Conservation (phyloP, 2,113 vertebrate genomes). For the Anarhynchus alexandrinus region DNA sequence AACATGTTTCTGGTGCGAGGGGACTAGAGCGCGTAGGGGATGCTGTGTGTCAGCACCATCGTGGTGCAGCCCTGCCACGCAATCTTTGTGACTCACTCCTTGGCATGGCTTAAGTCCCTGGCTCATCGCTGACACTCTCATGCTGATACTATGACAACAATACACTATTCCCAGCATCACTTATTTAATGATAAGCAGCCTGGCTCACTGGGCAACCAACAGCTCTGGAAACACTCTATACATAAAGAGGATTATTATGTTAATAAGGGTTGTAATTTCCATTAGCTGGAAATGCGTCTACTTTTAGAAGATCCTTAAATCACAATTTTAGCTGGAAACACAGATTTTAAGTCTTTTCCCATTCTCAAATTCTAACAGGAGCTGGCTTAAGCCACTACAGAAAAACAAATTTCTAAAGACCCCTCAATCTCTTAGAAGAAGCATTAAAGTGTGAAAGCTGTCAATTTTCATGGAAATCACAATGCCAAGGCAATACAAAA, state of each 20-base stretch:
- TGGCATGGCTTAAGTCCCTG: neutral
- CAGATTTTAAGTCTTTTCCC: neutral
- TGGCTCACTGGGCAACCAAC: neutral
- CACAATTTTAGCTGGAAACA: neutral
- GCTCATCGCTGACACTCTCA: neutral
- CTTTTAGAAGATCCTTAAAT: neutral
- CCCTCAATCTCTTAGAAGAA: neutral
- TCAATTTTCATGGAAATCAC: conserved; percentile 38
- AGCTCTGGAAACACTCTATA: neutral
- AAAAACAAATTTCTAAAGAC: neutral
- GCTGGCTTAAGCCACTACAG: fast-evolving
- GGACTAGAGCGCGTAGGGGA: neutral
- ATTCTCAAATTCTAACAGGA: neutral
- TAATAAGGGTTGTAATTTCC: neutral
- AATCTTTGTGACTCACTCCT: neutral
- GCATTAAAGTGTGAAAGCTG: conserved; percentile 25
- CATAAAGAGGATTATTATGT: neutral
- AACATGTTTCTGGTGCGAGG: neutral
- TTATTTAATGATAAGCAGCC: neutral
- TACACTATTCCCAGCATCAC: neutral
- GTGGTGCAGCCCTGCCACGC: neutral
- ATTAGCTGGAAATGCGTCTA: neutral
- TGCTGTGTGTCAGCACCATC: too few species aligned
- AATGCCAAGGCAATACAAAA: conserved; percentile 3
- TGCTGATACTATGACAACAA: neutral